phyloP scores from a whole-genome alignment of 2,797 vertebrate genomes.

The Furcifer pardalis region DNA sequence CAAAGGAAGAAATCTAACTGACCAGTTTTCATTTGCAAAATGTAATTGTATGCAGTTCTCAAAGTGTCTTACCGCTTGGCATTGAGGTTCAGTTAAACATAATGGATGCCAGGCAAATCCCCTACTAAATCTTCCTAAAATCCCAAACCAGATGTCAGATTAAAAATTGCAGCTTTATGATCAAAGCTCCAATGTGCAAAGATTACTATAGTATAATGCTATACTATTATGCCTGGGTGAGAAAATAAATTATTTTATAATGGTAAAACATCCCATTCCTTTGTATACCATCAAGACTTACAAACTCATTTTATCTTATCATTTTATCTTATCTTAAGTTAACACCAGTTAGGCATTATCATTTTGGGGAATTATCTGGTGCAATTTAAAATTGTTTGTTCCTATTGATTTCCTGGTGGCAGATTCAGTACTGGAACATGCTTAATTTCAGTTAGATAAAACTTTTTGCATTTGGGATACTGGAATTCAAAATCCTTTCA shows the following conservation, averaged over 20 bases:
- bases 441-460: not conserved
- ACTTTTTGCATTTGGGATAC: not conserved
- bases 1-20: not conserved
- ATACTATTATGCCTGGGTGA: not conserved
- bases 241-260: not conserved
- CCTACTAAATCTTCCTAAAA: not conserved
- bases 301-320: not conserved
- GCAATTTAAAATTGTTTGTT: not conserved
- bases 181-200: conserved; percentile 4
- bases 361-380: not conserved
- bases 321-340: not conserved
- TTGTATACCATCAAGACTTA: not conserved
- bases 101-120: not conserved
- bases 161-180: conserved; percentile 18
- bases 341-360: not conserved
- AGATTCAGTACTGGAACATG: not conserved
- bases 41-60: conserved; percentile 14
- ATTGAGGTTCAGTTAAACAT: conserved; percentile 2
- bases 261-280: not conserved
- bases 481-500: not conserved
- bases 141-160: conserved; percentile 14
- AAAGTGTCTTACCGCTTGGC: not conserved
- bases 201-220: no score
- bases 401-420: not conserved
- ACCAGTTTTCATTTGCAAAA: conserved; percentile 16